Percentiles rank a stretch among this genome's conserved stretches.
These are phyloP conservation scores for Ctenopoma kingsleyae DNA, from an alignment of 2,797 vertebrate genomes.

Conservation along the genomic window DNA sequence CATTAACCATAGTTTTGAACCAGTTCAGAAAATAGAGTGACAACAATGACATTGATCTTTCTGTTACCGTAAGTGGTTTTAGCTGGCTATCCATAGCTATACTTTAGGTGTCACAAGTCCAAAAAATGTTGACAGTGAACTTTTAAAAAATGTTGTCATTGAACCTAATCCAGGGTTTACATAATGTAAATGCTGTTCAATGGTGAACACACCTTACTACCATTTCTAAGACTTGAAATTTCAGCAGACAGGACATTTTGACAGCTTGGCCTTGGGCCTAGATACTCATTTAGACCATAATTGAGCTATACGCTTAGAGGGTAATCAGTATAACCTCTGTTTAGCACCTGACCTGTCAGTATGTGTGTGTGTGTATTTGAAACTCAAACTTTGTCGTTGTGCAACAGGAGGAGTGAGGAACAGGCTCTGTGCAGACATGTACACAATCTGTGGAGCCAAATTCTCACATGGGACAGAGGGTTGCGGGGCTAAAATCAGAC, in stretches of 20 bases:
- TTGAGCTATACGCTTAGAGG: slow-evolving; percentile 74
- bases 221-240: slow-evolving; percentile 50
- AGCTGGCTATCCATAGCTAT: slow-evolving; percentile 1
- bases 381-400: slow-evolving; percentile 81
- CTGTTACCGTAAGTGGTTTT: slow-evolving; percentile 4
- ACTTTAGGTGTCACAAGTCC: slow-evolving; percentile 30
- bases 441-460: slow-evolving; percentile 61
- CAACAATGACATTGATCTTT: slow-evolving; percentile 8
- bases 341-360: slow-evolving; percentile 70
- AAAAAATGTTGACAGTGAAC: slow-evolving; percentile 40
- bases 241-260: slow-evolving; percentile 60
- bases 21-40: slow-evolving; percentile 2
- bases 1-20: background rate
- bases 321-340: slow-evolving; percentile 74
- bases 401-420: slow-evolving; percentile 62
- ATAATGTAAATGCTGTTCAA: slow-evolving; percentile 23
- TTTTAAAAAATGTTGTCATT: slow-evolving; percentile 52
- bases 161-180: slow-evolving; percentile 64
- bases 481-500: slow-evolving; percentile 43
- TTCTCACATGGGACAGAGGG: slow-evolving; percentile 62
- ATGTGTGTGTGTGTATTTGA: slow-evolving; percentile 47
- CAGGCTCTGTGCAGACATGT: slow-evolving; percentile 78
- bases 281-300: slow-evolving; percentile 72
- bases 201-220: slow-evolving; percentile 38
- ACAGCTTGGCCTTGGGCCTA: slow-evolving; percentile 73